These are phyloP conservation scores for Promerops cafer DNA, from an alignment of 2,113 vertebrate genomes.

Conservation along the genomic window DNA sequence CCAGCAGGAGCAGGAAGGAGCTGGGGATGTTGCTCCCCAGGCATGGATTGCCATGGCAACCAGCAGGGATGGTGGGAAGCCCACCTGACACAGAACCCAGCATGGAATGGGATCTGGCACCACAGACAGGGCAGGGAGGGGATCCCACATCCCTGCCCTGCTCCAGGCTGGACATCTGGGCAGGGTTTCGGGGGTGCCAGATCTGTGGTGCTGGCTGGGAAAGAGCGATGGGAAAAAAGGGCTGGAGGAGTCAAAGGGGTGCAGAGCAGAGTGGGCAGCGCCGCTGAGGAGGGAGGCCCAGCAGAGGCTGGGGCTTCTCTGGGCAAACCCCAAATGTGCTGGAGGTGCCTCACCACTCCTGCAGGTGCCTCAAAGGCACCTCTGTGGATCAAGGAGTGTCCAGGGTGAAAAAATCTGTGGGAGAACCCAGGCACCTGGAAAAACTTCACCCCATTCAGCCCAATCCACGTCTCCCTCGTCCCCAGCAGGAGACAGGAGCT, in stretches of 20 bases:
- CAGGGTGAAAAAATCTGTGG: not conserved
- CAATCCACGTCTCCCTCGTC: accelerated
- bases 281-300: not conserved
- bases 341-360: not conserved
- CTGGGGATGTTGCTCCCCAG: accelerated
- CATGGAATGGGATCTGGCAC: accelerated
- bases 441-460: not conserved
- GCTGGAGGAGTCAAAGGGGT: not conserved
- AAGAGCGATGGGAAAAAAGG: not conserved
- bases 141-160: not conserved
- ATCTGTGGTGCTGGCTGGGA: not conserved
- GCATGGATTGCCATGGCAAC: not conserved
- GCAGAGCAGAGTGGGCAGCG: not conserved
- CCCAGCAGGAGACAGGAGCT: not conserved
- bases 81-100: accelerated
- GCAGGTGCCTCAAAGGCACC: too few relatives aligned
- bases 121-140: accelerated
- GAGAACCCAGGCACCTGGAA: not conserved
- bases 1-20: not conserved
- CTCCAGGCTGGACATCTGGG: accelerated
- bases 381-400: not conserved
- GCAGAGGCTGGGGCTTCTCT: not conserved
- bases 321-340: not conserved
- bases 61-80: not conserved
- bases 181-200: accelerated